Base-by-base conservation (phyloP, 2,888 invertebrate species). In the Andricus quercusramuli region DNA sequence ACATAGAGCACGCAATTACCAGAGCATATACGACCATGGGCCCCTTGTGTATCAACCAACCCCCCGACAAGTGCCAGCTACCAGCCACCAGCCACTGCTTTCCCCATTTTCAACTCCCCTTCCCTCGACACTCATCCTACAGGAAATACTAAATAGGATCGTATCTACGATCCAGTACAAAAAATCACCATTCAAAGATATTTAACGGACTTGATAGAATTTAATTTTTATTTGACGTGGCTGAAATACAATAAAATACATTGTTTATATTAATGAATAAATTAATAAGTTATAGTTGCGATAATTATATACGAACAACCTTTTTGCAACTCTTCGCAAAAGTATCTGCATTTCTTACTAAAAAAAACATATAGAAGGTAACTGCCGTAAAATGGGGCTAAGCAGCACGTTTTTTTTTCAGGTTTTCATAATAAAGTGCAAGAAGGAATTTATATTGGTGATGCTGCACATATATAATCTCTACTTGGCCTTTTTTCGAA, bases 1-100 rank as follows among this genome's bases (percentile, higher is more conserved):
- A 91, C 92, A 92, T 92, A 91, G 91, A 90, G 89, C 90, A 90
- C 83, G 91, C 92, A 92, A 92, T 92, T 92, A 92, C 92, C 90
- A 87, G 89, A 90, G 88, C 88, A 90, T 89, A 89, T 89, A 88
- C 88, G 86, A 85, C 87, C 88, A 89, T 89, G 89, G 87, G 88
- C 90, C 90, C 90, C 90, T 89, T 91, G 90, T 90, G 91, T 90
- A 90, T 90, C 88, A 89, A 84, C 85, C 85, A 85, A 82, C 88
- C 85, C 83, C 83, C 83, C n/a, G n/a, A n/a, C n/a, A n/a, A n/a
- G n/a, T n/a, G 78, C 59, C 74, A 22, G 29, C 13, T 62, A 79
- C 81, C 80, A 82, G 77, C 82, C 84, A 80, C 67, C 81, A 79
- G 77, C 83, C 81, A 88, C 83, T 87, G 86, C 86, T 88, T 88